Conservation (phyloP, 2,113 vertebrate species). For the Pteruthius melanotis region DNA sequence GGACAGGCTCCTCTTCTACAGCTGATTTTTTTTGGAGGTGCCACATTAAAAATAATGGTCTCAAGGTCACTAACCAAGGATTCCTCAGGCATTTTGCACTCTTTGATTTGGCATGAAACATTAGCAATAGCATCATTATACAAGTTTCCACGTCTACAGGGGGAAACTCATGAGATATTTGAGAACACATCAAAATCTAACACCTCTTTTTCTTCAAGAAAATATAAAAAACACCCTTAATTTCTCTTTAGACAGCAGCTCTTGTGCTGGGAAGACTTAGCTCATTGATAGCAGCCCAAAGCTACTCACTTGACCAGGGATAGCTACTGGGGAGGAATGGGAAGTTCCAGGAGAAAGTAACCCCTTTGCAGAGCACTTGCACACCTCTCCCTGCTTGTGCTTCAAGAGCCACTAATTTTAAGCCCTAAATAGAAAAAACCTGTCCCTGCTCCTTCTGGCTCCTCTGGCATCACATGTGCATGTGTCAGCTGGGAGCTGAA, state of each 20-base stretch:
- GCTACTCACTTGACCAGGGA: background rate
- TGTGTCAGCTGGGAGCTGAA: background rate
- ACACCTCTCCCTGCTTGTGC: background rate
- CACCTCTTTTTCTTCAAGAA: background rate
- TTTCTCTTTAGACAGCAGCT: background rate
- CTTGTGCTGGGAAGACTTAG: background rate
- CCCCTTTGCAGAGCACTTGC: background rate
- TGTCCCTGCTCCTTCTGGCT: background rate
- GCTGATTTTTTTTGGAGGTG: background rate
- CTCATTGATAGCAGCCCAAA: accelerated
- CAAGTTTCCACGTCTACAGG: background rate
- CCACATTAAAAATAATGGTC: background rate
- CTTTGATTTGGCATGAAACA: background rate
- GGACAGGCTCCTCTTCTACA: background rate
- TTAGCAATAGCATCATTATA: background rate
- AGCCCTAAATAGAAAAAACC: background rate
- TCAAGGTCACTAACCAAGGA: background rate
- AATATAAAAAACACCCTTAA: background rate
- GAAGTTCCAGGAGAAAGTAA: background rate
- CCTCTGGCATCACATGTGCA: background rate
- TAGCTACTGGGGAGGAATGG: background rate
- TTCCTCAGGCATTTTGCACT: background rate
- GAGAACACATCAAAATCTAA: slow-evolving; percentile 6
- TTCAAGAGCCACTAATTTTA: background rate
- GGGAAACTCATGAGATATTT: background rate